These are phyloP conservation scores for Galeopsomyia nigrocyanea DNA, from an alignment of 2,888 invertebrate species.

Conservation along the genomic window DNA sequence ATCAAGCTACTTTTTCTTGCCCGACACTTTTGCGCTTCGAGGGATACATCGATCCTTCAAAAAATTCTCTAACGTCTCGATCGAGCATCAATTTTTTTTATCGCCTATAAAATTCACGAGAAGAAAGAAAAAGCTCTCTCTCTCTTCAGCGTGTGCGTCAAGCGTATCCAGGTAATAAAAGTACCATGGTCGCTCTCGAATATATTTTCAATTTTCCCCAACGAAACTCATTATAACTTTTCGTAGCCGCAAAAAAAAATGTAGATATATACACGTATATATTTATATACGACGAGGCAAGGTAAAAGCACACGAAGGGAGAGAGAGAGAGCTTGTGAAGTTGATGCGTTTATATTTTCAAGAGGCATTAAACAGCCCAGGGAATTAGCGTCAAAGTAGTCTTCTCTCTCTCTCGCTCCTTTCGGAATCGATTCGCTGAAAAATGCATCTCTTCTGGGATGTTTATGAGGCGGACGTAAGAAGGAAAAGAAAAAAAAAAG, in stretches of 20 bases:
- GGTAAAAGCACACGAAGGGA: conserved; percentile 11
- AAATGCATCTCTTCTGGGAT: conserved; percentile 8
- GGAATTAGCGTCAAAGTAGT: conserved; percentile 24
- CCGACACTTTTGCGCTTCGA: too few species aligned
- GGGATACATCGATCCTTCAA: too few species aligned
- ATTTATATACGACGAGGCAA: neutral
- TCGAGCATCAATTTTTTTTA: too few species aligned
- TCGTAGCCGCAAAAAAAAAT: conserved; percentile 6
- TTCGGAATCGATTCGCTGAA: conserved; percentile 17
- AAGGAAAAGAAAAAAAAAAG: neutral
- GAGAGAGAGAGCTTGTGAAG: conserved; percentile 5
- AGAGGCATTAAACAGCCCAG: conserved; percentile 24
- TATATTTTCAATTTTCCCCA: conserved; percentile 33
- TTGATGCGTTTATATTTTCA: conserved; percentile 13
- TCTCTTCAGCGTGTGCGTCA: neutral
- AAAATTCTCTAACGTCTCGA: too few species aligned
- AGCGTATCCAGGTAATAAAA: conserved; percentile 17
- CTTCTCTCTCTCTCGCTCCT: neutral
- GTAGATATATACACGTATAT: neutral
- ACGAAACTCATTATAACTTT: conserved; percentile 28
- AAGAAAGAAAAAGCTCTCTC: too few species aligned
- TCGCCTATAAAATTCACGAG: neutral
- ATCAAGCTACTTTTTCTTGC: neutral
- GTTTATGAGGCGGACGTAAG: neutral
- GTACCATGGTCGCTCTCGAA: conserved; percentile 1